Base-by-base conservation (phyloP, 1,140 invertebrate genomes). In the Sweltsa coloradensis region DNA sequence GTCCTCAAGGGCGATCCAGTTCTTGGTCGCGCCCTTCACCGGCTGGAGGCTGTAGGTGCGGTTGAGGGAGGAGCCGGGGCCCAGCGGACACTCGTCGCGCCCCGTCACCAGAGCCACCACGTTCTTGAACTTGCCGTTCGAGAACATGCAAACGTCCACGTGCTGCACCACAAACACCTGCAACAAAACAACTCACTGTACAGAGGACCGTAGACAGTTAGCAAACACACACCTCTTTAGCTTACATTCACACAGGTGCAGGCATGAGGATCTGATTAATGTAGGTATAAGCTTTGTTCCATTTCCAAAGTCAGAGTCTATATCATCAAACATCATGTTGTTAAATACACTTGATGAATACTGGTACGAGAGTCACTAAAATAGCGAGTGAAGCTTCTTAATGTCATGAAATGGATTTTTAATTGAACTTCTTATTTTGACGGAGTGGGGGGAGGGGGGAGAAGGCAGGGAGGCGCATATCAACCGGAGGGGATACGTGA, bases 71-170 rank as follows among this genome's bases (percentile, higher is more conserved):
- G 45, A 49, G 0, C 80, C 79, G 0, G 81, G 75, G 3, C 70
- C 62, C 1, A 87, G 69, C 0, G 81, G 79, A 46, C 78, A 79
- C 11, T 74, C 75, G 5, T 77, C 74, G 21, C 74, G 74, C 13
- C 77, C 79, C 52, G 89, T 88, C 18, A 91, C 68, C 41, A 86
- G 73, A 1, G 94, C 94, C 0, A 99, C 94, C 1, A 93, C 82
- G 64, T 97, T 98, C 68, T 98, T 98, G 68, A 99, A 99, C 67
- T 96, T 96, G 0, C 95, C 95, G 55, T 95, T 97, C 45, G 91
- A 95, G 68, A 98, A 99, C 78, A 99, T 93, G 66, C 94, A 97
- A 1, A 99, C 96, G 61, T 98, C 95, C 3, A 97, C 94, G 66
- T 95, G 88, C 69, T 99, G 95, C 3, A 95, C 82, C 34, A 96